Base-by-base conservation (phyloP, 2,888 invertebrate genomes). In the Malachius bipustulatus region DNA sequence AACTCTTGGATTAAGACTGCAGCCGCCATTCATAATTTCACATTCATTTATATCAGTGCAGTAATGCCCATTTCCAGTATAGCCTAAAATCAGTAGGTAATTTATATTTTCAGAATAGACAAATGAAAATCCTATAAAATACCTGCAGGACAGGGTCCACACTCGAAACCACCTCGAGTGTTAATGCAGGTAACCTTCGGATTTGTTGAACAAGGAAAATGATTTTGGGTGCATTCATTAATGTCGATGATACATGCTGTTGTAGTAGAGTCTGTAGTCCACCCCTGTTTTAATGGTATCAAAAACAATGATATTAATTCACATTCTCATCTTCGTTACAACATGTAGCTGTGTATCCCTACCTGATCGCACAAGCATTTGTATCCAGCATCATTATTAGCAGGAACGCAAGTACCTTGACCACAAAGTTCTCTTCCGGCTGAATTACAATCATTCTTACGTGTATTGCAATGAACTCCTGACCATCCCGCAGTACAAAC, bases 31-130 rank as follows among this genome's bases (percentile, higher is more conserved):
- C 47, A 80, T 74, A 1, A 65, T 60, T 10, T 69, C 62, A 57
- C 97, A 97, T 63, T 97, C 96, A 55, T 97, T 77, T 33, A 94
- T 72, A 56, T 97, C 96, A 2, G 66, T 65, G 55, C 97, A 97
- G 27, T 71, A 71, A 51, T 76, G 77, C 1, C 94, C 94, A 60
- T 88, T 87, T 15, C 94, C 94, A 35, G 77, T 75, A 50, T 80
- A 89, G 2, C 94, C 88, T 66, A 50, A 11, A 50, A 43, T 30
- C 32, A 30, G 24, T 19, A n/a, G n/a, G n/a, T n/a, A 19, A 19
- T 19, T 19, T 19, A 19, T 19, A 19, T 6, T 19, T 19, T 19
- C 24, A 19, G 6, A 19, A 6, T 19, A 8, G 6, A 19, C 24
- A 28, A 28, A n/a, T 6, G 8, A 28, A 28, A 28, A 28, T 28